Conservation (phyloP, 1,140 invertebrate genomes). For the Cherax destructor region DNA sequence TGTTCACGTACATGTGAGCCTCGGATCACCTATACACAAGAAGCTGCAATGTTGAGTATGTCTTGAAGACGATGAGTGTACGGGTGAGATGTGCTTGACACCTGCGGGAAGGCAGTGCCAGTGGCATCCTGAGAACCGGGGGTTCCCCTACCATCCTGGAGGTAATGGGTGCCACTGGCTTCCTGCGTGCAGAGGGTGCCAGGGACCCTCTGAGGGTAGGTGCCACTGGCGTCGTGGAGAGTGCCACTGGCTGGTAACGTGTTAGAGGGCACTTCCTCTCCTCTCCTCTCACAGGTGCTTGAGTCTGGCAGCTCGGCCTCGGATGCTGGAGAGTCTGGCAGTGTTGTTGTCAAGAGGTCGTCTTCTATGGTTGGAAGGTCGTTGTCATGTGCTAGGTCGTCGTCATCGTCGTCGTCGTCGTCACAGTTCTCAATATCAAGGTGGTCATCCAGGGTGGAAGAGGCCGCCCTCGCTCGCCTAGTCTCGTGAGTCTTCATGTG, state of each 20-base stretch:
- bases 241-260: neutral
- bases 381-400: neutral
- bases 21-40: too few relatives aligned
- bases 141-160: too few relatives aligned
- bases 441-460: neutral
- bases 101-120: too few relatives aligned
- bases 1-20: too few relatives aligned
- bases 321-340: neutral
- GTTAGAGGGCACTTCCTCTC: neutral
- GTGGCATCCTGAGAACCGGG: too few relatives aligned
- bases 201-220: neutral
- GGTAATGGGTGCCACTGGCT: too few relatives aligned
- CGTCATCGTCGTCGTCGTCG: neutral
- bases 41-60: too few relatives aligned
- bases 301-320: neutral
- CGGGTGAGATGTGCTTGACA: too few relatives aligned
- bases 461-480: neutral
- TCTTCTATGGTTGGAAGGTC: neutral
- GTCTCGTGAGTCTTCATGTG: constrained; percentile 36
- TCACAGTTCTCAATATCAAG: neutral
- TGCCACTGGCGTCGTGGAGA: neutral
- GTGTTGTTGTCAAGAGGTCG: neutral
- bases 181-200: neutral
- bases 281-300: neutral
- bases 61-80: too few relatives aligned